Evolutionary conservation across 2,797 vertebrate genomes (phyloP), one percentile per base, ranked within the genome.

Genomic region (Rhinichthys osculus): DNA sequence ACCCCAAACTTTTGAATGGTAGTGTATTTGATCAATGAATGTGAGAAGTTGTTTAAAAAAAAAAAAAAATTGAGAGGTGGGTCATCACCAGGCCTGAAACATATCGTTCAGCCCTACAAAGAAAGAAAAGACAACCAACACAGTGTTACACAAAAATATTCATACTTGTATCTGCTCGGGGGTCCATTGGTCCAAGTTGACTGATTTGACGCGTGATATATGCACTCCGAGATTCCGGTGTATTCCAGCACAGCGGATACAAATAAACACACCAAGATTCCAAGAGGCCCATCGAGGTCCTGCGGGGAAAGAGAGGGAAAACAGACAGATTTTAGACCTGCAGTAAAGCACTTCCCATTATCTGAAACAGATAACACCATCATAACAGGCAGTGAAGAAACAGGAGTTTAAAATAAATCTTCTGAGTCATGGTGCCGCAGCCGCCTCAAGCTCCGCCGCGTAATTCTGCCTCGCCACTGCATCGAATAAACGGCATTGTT

Each of bases 281-380:
- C 98, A 99, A 86, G 98, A 98, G n/a, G 98, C 98, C 98, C 98
- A 99, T 91, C 98, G 95, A 86, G 98, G 98, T 93, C 98, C 98
- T 99, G 92, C 66, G 21, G 47, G 35, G 17, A 87, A 16, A 85
- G 8, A 89, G 74, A 73, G 69, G 44, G 52, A 66, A 38, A 33
- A 83, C 19, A 80, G 2, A 83, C 21, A 44, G 14, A 72, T 52
- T 84, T 85, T 21, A 81, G 84, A 64, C 57, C 69, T 81, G 42
- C 17, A 64, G 69, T 66, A 71, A 72, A 83, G 74, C 66, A 64
- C 74, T 62, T 85, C 76, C 76, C 35, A 85, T 79, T 74, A 62
- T 83, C 54, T 66, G 69, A 80, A 87, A 78, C 66, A 71, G 52
- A 87, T 69, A 74, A 85, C 44, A 21, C 17, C 50, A 77, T 78